Percentiles rank a stretch among this genome's conserved stretches.
These are phyloP conservation scores for Kryptopterus vitreolus DNA, from an alignment of 2,797 vertebrate genomes.

Conservation along the genomic window DNA sequence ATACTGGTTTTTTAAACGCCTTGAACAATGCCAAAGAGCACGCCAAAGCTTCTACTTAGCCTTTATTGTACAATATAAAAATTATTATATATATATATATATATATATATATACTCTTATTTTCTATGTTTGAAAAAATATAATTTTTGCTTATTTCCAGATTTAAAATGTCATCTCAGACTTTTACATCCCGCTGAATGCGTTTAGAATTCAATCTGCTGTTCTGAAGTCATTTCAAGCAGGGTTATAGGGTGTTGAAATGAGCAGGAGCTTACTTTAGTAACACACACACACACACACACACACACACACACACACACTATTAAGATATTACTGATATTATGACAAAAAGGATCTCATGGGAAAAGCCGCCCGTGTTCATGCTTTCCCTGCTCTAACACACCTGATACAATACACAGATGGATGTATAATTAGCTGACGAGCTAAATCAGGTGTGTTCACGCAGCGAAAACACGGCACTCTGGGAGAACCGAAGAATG, in stretches of 20 bases:
- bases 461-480: not conserved
- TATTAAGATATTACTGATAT: slow-evolving; percentile 8
- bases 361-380: slow-evolving; percentile 13
- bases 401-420: slow-evolving; percentile 16
- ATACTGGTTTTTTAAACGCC: no score
- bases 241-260: slow-evolving; percentile 31
- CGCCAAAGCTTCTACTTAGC: not conserved
- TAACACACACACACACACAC: not conserved
- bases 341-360: slow-evolving; percentile 10
- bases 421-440: slow-evolving; percentile 7
- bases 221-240: slow-evolving; percentile 26
- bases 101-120: no score
- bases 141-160: not conserved
- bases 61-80: not conserved
- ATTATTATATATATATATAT: no score
- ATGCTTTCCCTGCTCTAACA: slow-evolving; percentile 19
- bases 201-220: slow-evolving; percentile 25
- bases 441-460: slow-evolving; percentile 9
- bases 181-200: not conserved
- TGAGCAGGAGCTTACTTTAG: slow-evolving; percentile 19
- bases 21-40: no score
- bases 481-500: not conserved
- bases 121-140: no score
- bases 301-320: slow-evolving; percentile 7
- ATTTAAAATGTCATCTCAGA: no score